phyloP scores from a whole-genome alignment of 1,140 invertebrate species.

The Harpegnathos saltator region DNA sequence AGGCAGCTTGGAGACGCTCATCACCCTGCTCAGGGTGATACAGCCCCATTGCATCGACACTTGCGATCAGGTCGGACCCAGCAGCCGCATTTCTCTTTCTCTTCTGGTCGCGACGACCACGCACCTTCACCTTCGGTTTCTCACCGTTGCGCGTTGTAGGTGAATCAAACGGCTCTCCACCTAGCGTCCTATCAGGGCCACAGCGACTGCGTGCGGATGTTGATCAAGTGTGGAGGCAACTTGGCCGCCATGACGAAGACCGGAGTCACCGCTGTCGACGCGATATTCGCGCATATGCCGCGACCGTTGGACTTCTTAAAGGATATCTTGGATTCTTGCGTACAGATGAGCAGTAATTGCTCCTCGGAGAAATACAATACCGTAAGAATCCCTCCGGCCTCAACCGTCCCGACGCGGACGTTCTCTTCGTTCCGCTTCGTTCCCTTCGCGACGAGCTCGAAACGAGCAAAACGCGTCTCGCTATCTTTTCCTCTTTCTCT shows the following conservation, averaged over 20 bases:
- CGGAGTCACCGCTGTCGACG: conserved; percentile 52
- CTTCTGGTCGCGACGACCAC: too few relatives aligned
- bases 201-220: conserved; percentile 23
- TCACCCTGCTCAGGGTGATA: conserved; percentile 31
- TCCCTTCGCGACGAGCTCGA: too few relatives aligned
- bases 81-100: background rate
- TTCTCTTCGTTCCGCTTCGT: too few relatives aligned
- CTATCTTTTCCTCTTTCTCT: too few relatives aligned
- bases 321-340: conserved; percentile 54
- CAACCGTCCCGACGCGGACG: too few relatives aligned
- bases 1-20: conserved; percentile 33
- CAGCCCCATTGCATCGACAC: conserved; percentile 21
- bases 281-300: conserved; percentile 56
- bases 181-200: conserved; percentile 59
- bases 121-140: background rate
- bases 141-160: conserved; percentile 10
- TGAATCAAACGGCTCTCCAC: conserved; percentile 60
- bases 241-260: conserved; percentile 48
- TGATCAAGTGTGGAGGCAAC: conserved; percentile 56
- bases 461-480: background rate
- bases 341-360: conserved; percentile 13
- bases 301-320: conserved; percentile 49
- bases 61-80: conserved; percentile 45
- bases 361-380: conserved; percentile 54
- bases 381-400: conserved; percentile 39